phyloP scores from a whole-genome alignment of 2,113 vertebrate species.

The Gila orcuttii region DNA sequence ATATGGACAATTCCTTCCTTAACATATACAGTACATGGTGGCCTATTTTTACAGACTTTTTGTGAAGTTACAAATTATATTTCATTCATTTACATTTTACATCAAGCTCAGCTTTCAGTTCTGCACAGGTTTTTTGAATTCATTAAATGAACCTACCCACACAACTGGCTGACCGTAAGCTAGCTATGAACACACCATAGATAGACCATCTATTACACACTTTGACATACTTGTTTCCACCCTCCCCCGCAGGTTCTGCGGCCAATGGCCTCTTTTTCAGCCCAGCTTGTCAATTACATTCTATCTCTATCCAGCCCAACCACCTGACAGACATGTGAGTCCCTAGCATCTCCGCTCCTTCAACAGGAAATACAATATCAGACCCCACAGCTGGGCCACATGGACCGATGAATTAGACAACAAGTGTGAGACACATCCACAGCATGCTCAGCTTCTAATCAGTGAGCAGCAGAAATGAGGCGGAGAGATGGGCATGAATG shows the following conservation, averaged over 20 bases:
- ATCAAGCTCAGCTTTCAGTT: not conserved
- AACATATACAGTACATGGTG: too few species aligned
- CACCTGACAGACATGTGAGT: slow-evolving; percentile 1
- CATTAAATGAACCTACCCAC: not conserved
- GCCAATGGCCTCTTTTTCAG: not conserved
- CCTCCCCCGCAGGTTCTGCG: not conserved
- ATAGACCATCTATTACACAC: slow-evolving; percentile 7
- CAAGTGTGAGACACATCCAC: not conserved
- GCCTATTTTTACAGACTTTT: too few species aligned
- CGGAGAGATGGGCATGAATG: not conserved
- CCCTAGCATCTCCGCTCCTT: not conserved
- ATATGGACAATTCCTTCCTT: too few species aligned
- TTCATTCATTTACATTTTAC: too few species aligned
- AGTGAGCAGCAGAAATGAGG: not conserved
- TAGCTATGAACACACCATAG: not conserved
- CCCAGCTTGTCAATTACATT: not conserved
- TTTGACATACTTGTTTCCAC: not conserved
- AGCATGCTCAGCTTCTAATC: slow-evolving; percentile 17
- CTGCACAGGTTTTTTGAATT: too few species aligned
- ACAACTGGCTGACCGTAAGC: not conserved
- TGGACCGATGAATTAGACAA: slow-evolving; percentile 3
- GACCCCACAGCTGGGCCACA: slow-evolving; percentile 1
- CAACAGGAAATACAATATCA: not conserved
- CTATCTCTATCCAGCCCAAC: not conserved
- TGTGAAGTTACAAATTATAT: too few species aligned